A percentile compares a stretch with the other conserved stretches of the same genome.
These are phyloP conservation scores for Oncorhynchus tshawytscha DNA, from an alignment of 2,113 vertebrate genomes.

Conservation along the genomic window DNA sequence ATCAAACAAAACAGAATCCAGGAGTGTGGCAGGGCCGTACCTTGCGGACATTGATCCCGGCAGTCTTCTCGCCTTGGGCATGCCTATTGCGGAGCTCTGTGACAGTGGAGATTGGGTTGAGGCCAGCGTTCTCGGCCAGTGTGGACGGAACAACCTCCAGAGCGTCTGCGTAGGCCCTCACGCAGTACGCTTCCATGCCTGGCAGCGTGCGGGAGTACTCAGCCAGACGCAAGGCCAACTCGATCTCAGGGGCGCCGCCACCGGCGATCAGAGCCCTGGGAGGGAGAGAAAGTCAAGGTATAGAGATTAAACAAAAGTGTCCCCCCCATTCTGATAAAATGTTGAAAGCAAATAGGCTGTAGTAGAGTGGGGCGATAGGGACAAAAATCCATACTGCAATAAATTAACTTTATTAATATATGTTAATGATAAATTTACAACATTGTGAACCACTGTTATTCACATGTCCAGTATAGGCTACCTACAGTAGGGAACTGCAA, in stretches of 20 bases:
- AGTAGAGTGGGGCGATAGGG: too few species aligned
- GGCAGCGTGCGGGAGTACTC: conserved; percentile 86
- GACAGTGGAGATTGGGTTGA: conserved; percentile 95
- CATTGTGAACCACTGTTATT: too few species aligned
- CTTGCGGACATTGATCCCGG: conserved; percentile 98
- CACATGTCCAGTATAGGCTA: too few species aligned
- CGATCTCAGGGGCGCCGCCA: conserved; percentile 94
- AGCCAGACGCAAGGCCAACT: conserved; percentile 88
- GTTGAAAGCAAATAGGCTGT: too few species aligned
- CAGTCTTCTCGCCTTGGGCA: conserved; percentile 92
- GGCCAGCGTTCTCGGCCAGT: conserved; percentile 93
- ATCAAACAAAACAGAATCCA: background rate
- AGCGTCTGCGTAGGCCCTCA: conserved; percentile 89
- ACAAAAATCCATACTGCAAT: too few species aligned
- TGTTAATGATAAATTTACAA: too few species aligned
- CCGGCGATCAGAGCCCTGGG: conserved; percentile 93
- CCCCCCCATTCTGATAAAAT: too few species aligned
- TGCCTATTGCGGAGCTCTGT: conserved; percentile 96
- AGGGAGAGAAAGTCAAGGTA: background rate
- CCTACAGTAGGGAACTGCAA: too few species aligned
- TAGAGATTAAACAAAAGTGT: background rate
- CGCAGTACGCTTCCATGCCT: conserved; percentile 96
- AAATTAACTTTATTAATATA: too few species aligned
- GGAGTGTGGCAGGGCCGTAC: conserved; percentile 56
- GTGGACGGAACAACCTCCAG: conserved; percentile 95